These are phyloP conservation scores for Parazoanthus atlanticus DNA, from an alignment of 92 coral and sea anemone genomes.

Conservation along the genomic window DNA sequence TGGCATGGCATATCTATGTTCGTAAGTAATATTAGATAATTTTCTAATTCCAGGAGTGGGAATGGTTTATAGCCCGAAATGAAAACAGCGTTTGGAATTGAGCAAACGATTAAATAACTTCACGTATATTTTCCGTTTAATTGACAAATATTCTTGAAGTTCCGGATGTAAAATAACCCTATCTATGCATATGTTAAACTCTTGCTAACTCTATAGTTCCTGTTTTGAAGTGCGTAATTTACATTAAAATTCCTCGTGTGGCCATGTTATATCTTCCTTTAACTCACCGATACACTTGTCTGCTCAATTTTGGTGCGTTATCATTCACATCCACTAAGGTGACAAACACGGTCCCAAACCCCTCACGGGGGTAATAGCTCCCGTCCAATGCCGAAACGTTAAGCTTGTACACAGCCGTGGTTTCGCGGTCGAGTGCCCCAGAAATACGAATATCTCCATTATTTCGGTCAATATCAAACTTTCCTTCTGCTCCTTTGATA, in stretches of 20 bases:
- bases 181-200: too few relatives aligned
- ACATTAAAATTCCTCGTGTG: too few relatives aligned
- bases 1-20: background rate
- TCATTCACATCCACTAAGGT: slow-evolving; percentile 82
- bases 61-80: background rate
- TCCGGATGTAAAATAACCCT: too few relatives aligned
- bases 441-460: slow-evolving; percentile 81
- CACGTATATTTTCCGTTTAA: too few relatives aligned
- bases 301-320: slow-evolving; percentile 69
- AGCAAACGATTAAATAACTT: too few relatives aligned
- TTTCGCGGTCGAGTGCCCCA: slow-evolving; percentile 82
- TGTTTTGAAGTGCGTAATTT: too few relatives aligned
- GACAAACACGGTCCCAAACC: slow-evolving; percentile 75
- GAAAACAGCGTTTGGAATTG: background rate
- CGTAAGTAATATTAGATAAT: background rate
- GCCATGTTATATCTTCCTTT: background rate
- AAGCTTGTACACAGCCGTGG: slow-evolving; percentile 55
- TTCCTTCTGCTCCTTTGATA: slow-evolving; percentile 85
- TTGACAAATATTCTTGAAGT: too few relatives aligned
- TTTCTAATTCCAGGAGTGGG: background rate
- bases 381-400: slow-evolving; percentile 94
- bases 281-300: slow-evolving; percentile 56
- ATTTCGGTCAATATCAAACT: slow-evolving; percentile 79
- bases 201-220: background rate
- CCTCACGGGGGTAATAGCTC: slow-evolving; percentile 87